phyloP scores from a whole-genome alignment of 2,888 invertebrate genomes.

The Zygothrica quintamaculata region DNA sequence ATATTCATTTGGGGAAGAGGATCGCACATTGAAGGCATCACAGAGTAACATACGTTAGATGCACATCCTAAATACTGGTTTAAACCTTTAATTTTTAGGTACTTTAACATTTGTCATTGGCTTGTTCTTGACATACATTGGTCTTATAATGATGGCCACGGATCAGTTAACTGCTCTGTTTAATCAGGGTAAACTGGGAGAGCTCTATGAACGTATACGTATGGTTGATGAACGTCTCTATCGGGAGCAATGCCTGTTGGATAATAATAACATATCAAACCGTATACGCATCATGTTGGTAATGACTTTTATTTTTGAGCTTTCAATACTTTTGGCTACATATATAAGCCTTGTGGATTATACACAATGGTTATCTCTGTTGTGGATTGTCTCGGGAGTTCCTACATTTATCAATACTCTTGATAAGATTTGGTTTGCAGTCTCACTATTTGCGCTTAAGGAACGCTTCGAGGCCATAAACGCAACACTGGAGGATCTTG shows the following conservation, averaged over 20 bases:
- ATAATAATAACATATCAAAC: slow-evolving; percentile 69
- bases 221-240: slow-evolving; percentile 81
- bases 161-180: slow-evolving; percentile 82
- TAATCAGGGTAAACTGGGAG: slow-evolving; percentile 80
- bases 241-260: slow-evolving; percentile 76
- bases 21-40: slow-evolving; percentile 73
- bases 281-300: slow-evolving; percentile 78
- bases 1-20: slow-evolving; percentile 79
- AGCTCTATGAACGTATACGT: slow-evolving; percentile 81
- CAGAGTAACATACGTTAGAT: slow-evolving; percentile 74
- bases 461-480: slow-evolving; percentile 82
- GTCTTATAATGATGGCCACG: slow-evolving; percentile 83
- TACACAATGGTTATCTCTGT: slow-evolving; percentile 69
- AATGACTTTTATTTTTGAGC: slow-evolving; percentile 75
- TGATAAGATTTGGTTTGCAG: slow-evolving; percentile 84
- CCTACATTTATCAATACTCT: slow-evolving; percentile 82
- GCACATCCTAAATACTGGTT: background rate
- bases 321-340: slow-evolving; percentile 72
- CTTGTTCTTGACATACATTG: slow-evolving; percentile 83
- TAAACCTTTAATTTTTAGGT: slow-evolving; percentile 58
- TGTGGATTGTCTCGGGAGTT: slow-evolving; percentile 80
- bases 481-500: slow-evolving; percentile 65
- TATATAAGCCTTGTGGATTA: slow-evolving; percentile 77
- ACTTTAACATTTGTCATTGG: slow-evolving; percentile 84
- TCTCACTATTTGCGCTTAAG: slow-evolving; percentile 80